Base-by-base conservation (phyloP, 2,797 vertebrate species). In the Gallinago stenura region DNA sequence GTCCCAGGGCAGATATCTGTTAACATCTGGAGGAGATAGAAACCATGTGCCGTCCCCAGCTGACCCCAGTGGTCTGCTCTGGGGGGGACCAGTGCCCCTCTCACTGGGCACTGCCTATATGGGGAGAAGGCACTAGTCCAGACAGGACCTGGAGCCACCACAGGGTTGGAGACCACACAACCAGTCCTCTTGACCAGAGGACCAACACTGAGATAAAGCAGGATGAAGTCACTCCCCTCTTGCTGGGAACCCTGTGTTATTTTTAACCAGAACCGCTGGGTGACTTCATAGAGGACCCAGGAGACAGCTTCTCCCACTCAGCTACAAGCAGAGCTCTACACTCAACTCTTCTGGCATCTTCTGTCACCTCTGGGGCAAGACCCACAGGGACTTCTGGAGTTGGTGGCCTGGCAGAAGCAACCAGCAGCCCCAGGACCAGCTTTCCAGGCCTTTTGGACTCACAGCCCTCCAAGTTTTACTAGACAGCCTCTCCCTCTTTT, bases 121-220 rank as follows among this genome's bases (percentile, higher is more conserved):
- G 18, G 41, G 53, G 35, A 64, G 18, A 12, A 18, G 58, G 3
- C 31, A 6, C 9, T 1, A 1, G 58, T 5, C 25, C 37, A 54
- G 60, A 48, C 26, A 11, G 69, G 77, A 80, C 20, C 83, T 26
- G 0, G 30, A 54, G 43, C 13, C 56, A 39, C 48, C 4, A 2
- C 8, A n/a, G 50, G 31, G 46, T 48, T 2, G 6, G 9, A 7
- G 20, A 14, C 8, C 1, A 3, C 28, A 28, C 3, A 41, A 2
- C 4, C 3, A 1, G 26, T 7, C 46, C 35, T 60, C 66, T 43
- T 10, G 0, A 54, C 43, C 31, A 43, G 10, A 51, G 25, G 16
- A 7, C 8, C 17, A 3, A 4, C 0, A 2, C 10, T 12, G 9
- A 28, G 50, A 64, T 7, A 7, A 30, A 65, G 51, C 1, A 0